Evolutionary conservation across 2,888 invertebrate species (phyloP), one percentile per base, ranked within the genome.

Genomic region (Lepidochrysops patricia): DNA sequence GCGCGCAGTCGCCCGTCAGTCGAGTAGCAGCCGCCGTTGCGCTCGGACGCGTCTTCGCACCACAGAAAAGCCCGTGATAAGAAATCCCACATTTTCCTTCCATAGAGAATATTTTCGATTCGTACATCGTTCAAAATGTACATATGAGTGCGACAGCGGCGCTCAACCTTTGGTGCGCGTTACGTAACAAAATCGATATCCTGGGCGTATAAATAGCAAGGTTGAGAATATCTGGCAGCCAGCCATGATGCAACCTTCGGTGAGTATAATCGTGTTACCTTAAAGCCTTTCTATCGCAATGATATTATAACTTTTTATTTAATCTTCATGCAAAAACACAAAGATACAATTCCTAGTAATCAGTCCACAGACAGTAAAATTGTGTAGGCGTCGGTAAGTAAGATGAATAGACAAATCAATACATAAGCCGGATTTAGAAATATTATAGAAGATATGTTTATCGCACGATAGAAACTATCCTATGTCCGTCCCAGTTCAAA

Each of bases 151-250:
- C 68, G 74, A 66, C 78, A 78, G 79, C 64, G 79, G 79, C 74
- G 75, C 72, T 69, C 71, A 82, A 83, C 78, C 70, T 75, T 82
- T 76, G 75, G 70, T 75, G 81, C 78, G 71, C 74, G 73, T 88
- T 89, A 84, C 88, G 84, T 84, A 89, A 89, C 69, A 81, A 86
- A 84, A 88, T 89, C 88, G 79, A 89, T 89, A 88, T 74, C 77
- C 77, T 75, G 78, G 78, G 79, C 78, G 84, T 86, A 87, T 85
- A 84, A 83, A 88, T 87, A 89, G 84, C 80, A 74, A 70, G 76
- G 73, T 82, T 78, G 80, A 75, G 76, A 86, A 84, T 86, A 89
- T 86, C 88, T 89, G 88, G 87, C 86, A 64, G 85, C 80, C 83
- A 81, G 79, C 71, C 70, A 73, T 64, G 71, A 85, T 89, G 88